Evolutionary conservation across 1,140 invertebrate species (phyloP).

Genomic region (Zaprionus ornatus): DNA sequence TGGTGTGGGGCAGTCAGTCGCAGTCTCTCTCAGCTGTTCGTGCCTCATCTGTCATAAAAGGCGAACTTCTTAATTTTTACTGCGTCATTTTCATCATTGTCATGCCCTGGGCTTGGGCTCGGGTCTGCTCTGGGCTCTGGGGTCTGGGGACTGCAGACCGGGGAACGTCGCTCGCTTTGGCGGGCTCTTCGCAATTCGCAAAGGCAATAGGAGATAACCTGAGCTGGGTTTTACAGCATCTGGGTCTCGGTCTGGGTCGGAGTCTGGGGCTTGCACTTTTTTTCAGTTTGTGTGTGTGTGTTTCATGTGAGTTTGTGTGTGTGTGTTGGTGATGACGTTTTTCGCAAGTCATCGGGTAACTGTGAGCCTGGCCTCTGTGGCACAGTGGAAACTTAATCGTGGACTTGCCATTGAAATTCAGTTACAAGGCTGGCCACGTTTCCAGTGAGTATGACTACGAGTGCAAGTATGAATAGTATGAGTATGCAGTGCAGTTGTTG

Average conservation of each 20-base stretch:
- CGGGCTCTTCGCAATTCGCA: constrained; percentile 52
- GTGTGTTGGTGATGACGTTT: constrained; percentile 63
- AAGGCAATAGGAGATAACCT: constrained; percentile 39
- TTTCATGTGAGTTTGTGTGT: constrained; percentile 30
- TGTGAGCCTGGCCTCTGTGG: constrained; percentile 68
- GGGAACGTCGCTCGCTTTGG: neutral
- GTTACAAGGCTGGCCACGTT: constrained; percentile 82
- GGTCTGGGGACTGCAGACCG: constrained; percentile 27
- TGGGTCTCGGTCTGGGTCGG: constrained; percentile 42
- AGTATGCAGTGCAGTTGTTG: constrained; percentile 17
- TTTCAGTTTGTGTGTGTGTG: constrained; percentile 28
- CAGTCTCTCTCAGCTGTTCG: constrained; percentile 67
- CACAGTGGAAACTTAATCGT: constrained; percentile 74
- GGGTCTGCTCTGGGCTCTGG: neutral
- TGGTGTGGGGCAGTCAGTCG: neutral
- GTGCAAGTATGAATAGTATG: constrained; percentile 28
- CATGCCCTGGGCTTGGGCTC: constrained; percentile 59
- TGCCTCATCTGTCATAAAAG: constrained; percentile 83
- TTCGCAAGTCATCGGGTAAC: constrained; percentile 83
- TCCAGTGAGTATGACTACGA: constrained; percentile 36
- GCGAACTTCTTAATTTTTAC: constrained; percentile 83
- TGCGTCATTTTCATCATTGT: constrained; percentile 83
- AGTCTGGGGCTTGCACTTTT: constrained; percentile 68
- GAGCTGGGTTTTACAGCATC: constrained; percentile 63
- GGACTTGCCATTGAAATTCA: constrained; percentile 83